phyloP scores from a whole-genome alignment of 2,888 invertebrate genomes.

The Pelosia muscerda region DNA sequence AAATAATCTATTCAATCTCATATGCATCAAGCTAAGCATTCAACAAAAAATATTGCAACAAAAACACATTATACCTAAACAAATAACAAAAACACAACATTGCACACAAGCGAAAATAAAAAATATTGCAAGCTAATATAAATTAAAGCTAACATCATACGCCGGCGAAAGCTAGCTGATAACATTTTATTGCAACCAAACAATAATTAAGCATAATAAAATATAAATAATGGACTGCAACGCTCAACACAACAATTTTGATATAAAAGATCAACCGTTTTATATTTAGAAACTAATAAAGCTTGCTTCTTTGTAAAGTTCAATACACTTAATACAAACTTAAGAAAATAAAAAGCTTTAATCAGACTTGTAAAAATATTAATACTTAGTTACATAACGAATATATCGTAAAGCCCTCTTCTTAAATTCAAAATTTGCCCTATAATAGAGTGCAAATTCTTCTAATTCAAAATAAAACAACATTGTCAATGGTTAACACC shows the following conservation, averaged over 20 bases:
- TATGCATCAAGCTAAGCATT: conserved; percentile 7
- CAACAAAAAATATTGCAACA: conserved; percentile 38
- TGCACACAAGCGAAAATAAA: conserved; percentile 30
- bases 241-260: not conserved
- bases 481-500: not conserved
- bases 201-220: conserved; percentile 27
- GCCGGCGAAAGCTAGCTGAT: conserved; percentile 33
- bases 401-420: not conserved
- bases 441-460: no score
- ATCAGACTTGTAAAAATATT: not conserved
- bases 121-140: conserved; percentile 50
- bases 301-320: not conserved
- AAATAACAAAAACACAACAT: conserved; percentile 28
- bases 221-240: not conserved
- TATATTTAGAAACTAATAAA: not conserved
- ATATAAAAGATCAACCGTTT: conserved; percentile 2
- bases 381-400: not conserved
- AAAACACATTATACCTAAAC: conserved; percentile 25
- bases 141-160: conserved; percentile 22
- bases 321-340: not conserved
- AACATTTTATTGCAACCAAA: conserved; percentile 38
- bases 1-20: conserved; percentile 30
- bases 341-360: not conserved
- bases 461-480: not conserved
- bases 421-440: no score